Percentiles rank a stretch among this genome's conserved stretches.
These are phyloP conservation scores for Elephas maximus DNA, from an alignment of 2,113 vertebrate species.

Conservation along the genomic window DNA sequence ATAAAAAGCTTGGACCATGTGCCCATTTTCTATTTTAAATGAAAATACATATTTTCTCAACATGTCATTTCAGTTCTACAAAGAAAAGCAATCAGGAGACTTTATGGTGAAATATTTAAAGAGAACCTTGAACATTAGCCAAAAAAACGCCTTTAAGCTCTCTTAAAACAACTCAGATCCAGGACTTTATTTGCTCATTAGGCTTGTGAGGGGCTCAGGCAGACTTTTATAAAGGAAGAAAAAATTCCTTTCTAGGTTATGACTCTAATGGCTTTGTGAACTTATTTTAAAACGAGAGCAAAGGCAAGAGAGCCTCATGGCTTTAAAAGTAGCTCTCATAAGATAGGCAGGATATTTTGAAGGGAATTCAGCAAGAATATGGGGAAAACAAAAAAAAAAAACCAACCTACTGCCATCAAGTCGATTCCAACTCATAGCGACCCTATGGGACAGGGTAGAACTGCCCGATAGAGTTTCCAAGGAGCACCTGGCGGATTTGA, in stretches of 20 bases:
- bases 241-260: conserved; percentile 59
- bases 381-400: no score
- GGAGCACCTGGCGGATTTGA: no score
- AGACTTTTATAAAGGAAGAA: conserved; percentile 58
- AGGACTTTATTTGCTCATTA: conserved; percentile 75
- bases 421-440: no score
- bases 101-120: conserved; percentile 75
- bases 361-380: neutral
- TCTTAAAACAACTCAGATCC: conserved; percentile 73
- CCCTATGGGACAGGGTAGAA: no score
- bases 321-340: neutral
- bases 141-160: conserved; percentile 73
- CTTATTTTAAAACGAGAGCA: conserved; percentile 51
- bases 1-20: conserved; percentile 71
- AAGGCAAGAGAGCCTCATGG: neutral
- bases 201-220: conserved; percentile 41
- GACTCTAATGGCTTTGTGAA: conserved; percentile 24
- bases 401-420: no score
- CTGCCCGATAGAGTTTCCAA: no score
- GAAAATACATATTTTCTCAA: conserved; percentile 82
- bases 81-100: conserved; percentile 79
- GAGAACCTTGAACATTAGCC: conserved; percentile 72
- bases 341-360: neutral
- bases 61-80: conserved; percentile 72
- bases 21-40: conserved; percentile 75